A percentile compares a stretch with the other conserved stretches of the same genome.
Conservation (phyloP, 2,888 invertebrate genomes). For the Papilio demoleus region DNA sequence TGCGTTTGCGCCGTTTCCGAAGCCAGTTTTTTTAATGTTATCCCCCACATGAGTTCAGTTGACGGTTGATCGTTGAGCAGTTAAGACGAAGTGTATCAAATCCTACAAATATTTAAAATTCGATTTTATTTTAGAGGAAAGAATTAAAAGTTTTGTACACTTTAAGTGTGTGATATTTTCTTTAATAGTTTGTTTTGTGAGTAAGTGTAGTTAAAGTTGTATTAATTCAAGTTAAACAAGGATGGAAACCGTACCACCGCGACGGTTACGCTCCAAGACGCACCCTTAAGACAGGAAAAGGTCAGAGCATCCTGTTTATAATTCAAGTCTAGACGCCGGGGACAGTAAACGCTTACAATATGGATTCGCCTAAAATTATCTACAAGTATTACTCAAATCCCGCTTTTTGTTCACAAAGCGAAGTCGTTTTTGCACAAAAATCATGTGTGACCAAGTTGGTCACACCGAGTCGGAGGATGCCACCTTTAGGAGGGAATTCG, state of each 20-base stretch:
- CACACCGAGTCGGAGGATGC: constrained; percentile 66
- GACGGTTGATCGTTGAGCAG: constrained; percentile 64
- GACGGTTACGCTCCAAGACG: constrained; percentile 58
- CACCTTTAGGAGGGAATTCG: constrained; percentile 75
- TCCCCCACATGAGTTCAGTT: constrained; percentile 69
- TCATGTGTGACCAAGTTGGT: constrained; percentile 65
- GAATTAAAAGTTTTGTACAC: neutral
- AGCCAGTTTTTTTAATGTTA: constrained; percentile 63
- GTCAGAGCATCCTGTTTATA: constrained; percentile 40
- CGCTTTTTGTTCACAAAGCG: constrained; percentile 91
- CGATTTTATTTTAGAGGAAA: neutral
- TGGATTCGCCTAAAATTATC: constrained; percentile 81
- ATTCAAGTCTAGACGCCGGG: constrained; percentile 46
- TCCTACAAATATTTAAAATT: neutral
- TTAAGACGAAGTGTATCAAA: constrained; percentile 48
- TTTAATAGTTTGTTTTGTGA: neutral
- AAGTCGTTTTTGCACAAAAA: constrained; percentile 80
- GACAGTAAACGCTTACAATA: constrained; percentile 63
- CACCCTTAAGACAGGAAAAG: constrained; percentile 63
- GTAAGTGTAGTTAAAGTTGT: constrained; percentile 19
- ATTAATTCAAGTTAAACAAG: constrained; percentile 21
- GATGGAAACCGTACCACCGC: constrained; percentile 47
- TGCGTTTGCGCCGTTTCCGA: constrained; percentile 77
- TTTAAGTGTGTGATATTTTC: neutral
- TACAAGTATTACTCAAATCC: constrained; percentile 90